Evolutionary conservation across 2,888 invertebrate genomes (phyloP).

Genomic region (Macrophya annulata): DNA sequence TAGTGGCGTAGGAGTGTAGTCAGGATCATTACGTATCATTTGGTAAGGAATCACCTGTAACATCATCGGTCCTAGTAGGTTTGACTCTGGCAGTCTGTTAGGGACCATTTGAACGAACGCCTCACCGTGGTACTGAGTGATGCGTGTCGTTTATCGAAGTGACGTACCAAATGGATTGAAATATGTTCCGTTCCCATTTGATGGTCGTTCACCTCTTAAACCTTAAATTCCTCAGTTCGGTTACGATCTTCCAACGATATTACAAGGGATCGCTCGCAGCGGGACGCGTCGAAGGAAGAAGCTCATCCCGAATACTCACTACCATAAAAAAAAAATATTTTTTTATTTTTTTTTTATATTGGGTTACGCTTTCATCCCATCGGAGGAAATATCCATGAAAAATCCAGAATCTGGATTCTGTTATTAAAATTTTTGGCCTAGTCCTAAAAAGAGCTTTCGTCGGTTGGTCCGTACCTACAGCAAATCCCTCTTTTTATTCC

Average conservation of each 20-base stretch:
- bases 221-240: conserved; percentile 57
- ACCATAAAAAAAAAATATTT: conserved; percentile 27
- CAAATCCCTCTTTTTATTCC: background rate
- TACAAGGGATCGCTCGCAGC: conserved; percentile 59
- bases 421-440: background rate
- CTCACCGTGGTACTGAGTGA: conserved; percentile 65
- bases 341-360: background rate
- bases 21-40: conserved; percentile 64
- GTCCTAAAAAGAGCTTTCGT: background rate
- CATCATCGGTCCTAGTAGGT: conserved; percentile 46
- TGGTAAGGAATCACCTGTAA: conserved; percentile 67
- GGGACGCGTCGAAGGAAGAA: conserved; percentile 55
- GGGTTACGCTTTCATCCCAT: background rate
- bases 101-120: conserved; percentile 54
- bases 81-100: conserved; percentile 53
- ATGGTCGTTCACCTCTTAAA: conserved; percentile 56
- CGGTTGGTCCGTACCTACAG: conserved; percentile 57
- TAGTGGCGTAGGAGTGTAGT: conserved; percentile 45
- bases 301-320: conserved; percentile 52
- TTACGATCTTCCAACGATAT: conserved; percentile 60
- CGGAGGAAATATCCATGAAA: too few relatives aligned
- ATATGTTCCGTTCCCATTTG: conserved; percentile 64
- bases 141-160: conserved; percentile 69
- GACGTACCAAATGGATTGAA: conserved; percentile 66
- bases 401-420: conserved; percentile 16